Conservation (phyloP, 2,113 vertebrate genomes). For the Spea multiplicata region DNA sequence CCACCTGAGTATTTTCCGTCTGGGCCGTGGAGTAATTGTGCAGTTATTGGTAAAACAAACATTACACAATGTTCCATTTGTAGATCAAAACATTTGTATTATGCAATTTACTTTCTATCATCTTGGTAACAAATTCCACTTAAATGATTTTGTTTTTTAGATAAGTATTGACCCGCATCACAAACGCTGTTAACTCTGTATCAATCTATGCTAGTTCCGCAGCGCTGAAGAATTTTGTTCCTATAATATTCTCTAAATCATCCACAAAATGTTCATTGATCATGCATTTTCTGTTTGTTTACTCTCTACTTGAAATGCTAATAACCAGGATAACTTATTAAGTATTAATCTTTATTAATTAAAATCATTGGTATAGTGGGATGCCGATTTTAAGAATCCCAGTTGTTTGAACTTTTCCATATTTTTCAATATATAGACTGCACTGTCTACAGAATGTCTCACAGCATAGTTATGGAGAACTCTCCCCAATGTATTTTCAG, state of each 20-base stretch:
- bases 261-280: background rate
- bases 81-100: constrained; percentile 27
- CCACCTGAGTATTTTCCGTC: too few relatives aligned
- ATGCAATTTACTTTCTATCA: constrained; percentile 17
- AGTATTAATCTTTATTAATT: background rate
- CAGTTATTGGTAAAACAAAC: background rate
- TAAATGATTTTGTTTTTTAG: constrained; percentile 9
- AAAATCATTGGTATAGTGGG: too few relatives aligned
- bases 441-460: too few relatives aligned
- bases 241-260: background rate
- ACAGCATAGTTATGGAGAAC: too few relatives aligned
- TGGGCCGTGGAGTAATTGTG: background rate
- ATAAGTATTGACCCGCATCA: constrained; percentile 18
- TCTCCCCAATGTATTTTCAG: too few relatives aligned
- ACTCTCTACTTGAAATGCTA: background rate
- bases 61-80: constrained; percentile 12
- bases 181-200: constrained; percentile 2
- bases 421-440: too few relatives aligned
- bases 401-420: too few relatives aligned
- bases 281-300: too few relatives aligned
- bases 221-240: background rate
- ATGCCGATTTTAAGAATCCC: too few relatives aligned
- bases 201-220: constrained; percentile 19
- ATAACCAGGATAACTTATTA: background rate
- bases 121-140: background rate